A percentile compares a stretch with the other conserved stretches of the same genome.
phyloP scores from a whole-genome alignment of 1,140 invertebrate genomes.

The Drosophila dunni region DNA sequence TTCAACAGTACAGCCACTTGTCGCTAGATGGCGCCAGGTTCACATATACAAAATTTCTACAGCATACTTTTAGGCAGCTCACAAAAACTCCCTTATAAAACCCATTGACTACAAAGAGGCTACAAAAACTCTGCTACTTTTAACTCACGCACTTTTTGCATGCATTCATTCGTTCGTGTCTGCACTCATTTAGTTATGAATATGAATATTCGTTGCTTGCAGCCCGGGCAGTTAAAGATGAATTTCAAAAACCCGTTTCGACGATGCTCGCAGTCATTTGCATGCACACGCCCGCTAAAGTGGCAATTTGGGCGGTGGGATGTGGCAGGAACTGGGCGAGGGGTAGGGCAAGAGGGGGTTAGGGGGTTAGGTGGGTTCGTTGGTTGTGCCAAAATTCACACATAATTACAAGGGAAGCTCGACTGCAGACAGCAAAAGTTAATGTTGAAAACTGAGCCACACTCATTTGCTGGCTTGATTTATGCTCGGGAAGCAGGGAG shows the following conservation, averaged over 20 bases:
- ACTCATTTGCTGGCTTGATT: slow-evolving; percentile 34
- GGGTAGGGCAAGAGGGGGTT: not conserved
- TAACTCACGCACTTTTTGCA: not conserved
- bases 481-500: slow-evolving; percentile 26
- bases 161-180: not conserved
- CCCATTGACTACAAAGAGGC: not conserved
- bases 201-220: slow-evolving; percentile 18
- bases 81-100: not conserved
- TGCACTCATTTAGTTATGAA: no score
- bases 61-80: slow-evolving; percentile 12
- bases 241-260: slow-evolving; percentile 12
- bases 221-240: not conserved
- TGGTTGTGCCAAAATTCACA: slow-evolving; percentile 66
- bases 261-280: slow-evolving; percentile 26
- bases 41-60: no score
- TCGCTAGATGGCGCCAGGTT: not conserved
- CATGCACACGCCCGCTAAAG: slow-evolving; percentile 49
- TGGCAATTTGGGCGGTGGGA: not conserved
- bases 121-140: not conserved
- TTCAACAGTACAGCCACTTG: not conserved
- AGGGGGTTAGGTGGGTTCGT: slow-evolving; percentile 23
- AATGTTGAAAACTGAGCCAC: slow-evolving; percentile 1
- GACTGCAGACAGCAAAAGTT: slow-evolving; percentile 1
- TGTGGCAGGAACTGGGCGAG: not conserved
- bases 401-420: slow-evolving; percentile 58